Evolutionary conservation across 1,140 invertebrate species (phyloP), one percentile per base, ranked within the genome.

Genomic region (Papilio machaon): DNA sequence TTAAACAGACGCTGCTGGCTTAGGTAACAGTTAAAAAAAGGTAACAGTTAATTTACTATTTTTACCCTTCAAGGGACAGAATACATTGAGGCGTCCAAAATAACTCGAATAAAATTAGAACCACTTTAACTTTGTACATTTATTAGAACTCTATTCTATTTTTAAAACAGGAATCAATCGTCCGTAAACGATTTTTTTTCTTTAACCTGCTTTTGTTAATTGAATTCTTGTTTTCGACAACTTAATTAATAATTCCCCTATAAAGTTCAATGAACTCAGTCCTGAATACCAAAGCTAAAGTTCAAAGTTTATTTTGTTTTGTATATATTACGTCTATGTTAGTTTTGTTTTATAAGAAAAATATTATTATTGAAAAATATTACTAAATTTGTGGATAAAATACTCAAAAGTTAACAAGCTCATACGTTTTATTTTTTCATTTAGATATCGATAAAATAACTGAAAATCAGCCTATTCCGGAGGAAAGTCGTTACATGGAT

Each of bases 141-240:
- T 43, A 43, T 43, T 15, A 13, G 30, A 23, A 30, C 30, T 70
- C 13, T 15, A 70, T 70, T 5, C 64, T 13, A 70, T 23, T 70
- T 70, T 70, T 35, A 13, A 64, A 70, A 70, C 30, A 11, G 30
- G 30, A 70, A 70, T 70, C 64, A 70, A 70, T 70, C 38, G 30
- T 38, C 30, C 30, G 23, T 13, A 70, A 70, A 70, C 35, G 11
- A 70, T 38, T 70, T 10, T 19, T 70, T 70, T 70, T 60, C 58
- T 60, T 70, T 70, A 15, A 70, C 64, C 64, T 70, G 35, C 64
- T 70, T 70, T 35, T 70, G 11, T 70, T 70, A 38, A 70, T 70
- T 70, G 64, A 70, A 70, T 35, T 70, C 17, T 17, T 70, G 35
- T 70, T 70, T 70, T 11, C 30, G 64, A 30, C 23, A 30, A 30